Conservation (phyloP, 2,888 invertebrate species). For the Acanthosepion lycidas region DNA sequence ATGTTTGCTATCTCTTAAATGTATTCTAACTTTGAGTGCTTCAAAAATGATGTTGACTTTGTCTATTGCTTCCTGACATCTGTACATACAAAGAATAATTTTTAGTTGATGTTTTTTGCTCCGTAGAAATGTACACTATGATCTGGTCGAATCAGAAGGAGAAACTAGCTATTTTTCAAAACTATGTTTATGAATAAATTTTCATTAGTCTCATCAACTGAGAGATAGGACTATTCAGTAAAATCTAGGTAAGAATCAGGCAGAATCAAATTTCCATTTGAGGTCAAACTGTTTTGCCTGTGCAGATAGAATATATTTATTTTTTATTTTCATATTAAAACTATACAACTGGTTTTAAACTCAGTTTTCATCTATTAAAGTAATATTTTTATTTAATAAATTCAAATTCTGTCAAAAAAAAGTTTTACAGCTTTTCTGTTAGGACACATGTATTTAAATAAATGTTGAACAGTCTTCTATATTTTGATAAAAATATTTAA, state of each 20-base stretch:
- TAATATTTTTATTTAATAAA: neutral
- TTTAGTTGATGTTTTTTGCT: neutral
- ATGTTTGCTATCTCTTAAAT: neutral
- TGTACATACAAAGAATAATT: neutral
- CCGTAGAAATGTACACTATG: neutral
- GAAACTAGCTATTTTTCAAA: neutral
- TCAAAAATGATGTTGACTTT: neutral
- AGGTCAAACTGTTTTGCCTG: neutral
- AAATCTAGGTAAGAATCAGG: neutral
- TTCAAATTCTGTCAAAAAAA: neutral
- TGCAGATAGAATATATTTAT: too few relatives aligned
- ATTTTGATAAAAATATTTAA: too few relatives aligned
- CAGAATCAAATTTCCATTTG: neutral
- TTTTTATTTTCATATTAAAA: too few relatives aligned
- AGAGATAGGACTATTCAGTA: neutral
- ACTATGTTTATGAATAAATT: neutral
- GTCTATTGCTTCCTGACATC: neutral
- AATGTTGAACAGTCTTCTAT: too few relatives aligned
- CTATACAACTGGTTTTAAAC: too few relatives aligned
- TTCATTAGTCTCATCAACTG: neutral
- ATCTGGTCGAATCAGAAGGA: neutral
- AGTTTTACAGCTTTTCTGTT: neutral
- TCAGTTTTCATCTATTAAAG: too few relatives aligned
- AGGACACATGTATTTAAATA: neutral
- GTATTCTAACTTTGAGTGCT: neutral